These are phyloP conservation scores for Cydia pomonella DNA, from an alignment of 1,140 invertebrate genomes.

Conservation along the genomic window DNA sequence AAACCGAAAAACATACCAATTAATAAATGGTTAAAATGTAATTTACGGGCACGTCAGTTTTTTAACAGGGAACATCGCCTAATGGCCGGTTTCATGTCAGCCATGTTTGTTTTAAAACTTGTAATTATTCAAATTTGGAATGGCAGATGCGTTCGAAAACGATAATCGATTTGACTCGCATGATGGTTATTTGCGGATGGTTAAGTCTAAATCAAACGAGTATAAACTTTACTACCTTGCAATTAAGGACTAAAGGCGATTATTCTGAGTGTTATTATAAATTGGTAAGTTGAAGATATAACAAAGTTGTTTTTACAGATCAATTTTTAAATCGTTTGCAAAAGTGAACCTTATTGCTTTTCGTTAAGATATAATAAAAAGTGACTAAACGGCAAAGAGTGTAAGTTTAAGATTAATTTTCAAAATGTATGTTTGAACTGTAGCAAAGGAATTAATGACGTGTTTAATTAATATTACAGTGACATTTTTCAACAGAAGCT, in stretches of 20 bases:
- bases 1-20: conserved; percentile 42
- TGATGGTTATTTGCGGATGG: conserved; percentile 33
- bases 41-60: conserved; percentile 62
- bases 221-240: background rate
- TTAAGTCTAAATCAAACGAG: background rate
- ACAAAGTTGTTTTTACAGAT: background rate
- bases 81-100: conserved; percentile 63
- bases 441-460: conserved; percentile 57
- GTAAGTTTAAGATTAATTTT: background rate
- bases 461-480: conserved; percentile 54
- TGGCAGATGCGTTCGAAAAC: conserved; percentile 69
- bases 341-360: conserved; percentile 15
- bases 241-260: background rate
- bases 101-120: conserved; percentile 73
- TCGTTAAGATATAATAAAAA: background rate
- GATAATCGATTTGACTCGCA: conserved; percentile 70
- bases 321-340: conserved; percentile 22
- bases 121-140: conserved; percentile 78
- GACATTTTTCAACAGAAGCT: background rate
- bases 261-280: background rate
- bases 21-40: conserved; percentile 58
- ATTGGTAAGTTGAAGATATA: background rate
- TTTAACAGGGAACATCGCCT: conserved; percentile 60
- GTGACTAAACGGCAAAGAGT: too few species aligned
- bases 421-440: conserved; percentile 38